Base-by-base conservation (phyloP, 2,797 vertebrate species). In the Protonibea diacanthus region DNA sequence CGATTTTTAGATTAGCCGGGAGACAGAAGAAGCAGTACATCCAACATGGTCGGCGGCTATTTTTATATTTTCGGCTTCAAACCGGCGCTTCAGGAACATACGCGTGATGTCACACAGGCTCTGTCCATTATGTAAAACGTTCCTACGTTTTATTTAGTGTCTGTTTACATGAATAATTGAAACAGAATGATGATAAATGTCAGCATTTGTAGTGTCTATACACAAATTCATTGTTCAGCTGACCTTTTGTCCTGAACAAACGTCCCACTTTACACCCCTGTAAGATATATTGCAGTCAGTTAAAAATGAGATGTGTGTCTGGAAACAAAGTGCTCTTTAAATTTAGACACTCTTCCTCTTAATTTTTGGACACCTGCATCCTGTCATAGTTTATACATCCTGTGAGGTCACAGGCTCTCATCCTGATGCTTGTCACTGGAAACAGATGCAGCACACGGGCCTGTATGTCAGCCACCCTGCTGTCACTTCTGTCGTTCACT, bases 301-400 rank as follows among this genome's bases (percentile, higher is more conserved):
- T 71, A 70, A 45, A 74, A 75, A 69, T 71, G 38, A 57, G 66
- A 85, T 38, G 62, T 51, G 62, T 20, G 53, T 78, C 67, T 80
- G 84, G 73, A 89, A 86, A 74, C 71, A 53, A 81, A 66, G 71
- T 55, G 15, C 45, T 85, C 67, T 86, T 84, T 89, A 88, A 90
- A 92, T 89, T 91, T 80, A 91, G 78, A 80, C 83, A 53, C 25
- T 77, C 89, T 92, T 94, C 91, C 91, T 91, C 33, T 83, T 78
- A 88, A 74, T 74, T 83, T 83, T 84, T 77, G 70, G 78, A 86
- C 93, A 94, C 91, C 92, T 94, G 94, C 88, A 89, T 95, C 94
- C 94, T 93, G 91, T 83, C 91, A 92, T 88, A 89, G 89, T 90
- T 52, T 73, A 86, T 42, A 71, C 83, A 82, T 92, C 91, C 92